Evolutionary conservation across 2,797 vertebrate species (phyloP).

Genomic region (Cetoscarus ocellatus): DNA sequence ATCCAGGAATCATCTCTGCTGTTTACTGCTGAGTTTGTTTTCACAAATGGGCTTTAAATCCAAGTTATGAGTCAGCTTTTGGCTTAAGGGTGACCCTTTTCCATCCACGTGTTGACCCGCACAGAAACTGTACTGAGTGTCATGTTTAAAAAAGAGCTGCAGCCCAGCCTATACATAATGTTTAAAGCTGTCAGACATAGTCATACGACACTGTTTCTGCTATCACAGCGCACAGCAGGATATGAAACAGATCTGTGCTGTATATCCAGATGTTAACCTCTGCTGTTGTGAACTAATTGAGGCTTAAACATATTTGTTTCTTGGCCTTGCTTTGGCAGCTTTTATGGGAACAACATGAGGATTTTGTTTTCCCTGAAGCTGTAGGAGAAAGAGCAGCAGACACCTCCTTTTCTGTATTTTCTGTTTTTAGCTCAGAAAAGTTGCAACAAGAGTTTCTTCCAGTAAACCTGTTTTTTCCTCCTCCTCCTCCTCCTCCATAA

Average conservation of each 20-base stretch:
- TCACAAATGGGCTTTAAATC: slow-evolving; percentile 45
- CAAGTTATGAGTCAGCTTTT: slow-evolving; percentile 44
- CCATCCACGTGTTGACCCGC: slow-evolving; percentile 45
- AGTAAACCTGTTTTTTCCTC: neutral
- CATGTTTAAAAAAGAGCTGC: neutral
- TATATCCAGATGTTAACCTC: slow-evolving; percentile 48
- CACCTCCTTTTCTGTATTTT: slow-evolving; percentile 6
- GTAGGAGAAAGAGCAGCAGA: slow-evolving; percentile 1
- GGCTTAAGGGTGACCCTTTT: slow-evolving; percentile 39
- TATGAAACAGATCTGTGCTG: slow-evolving; percentile 40
- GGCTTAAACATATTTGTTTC: slow-evolving; percentile 36
- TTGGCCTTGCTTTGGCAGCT: slow-evolving; percentile 17
- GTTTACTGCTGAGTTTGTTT: slow-evolving; percentile 39
- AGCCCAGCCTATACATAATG: neutral
- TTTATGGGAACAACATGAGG: slow-evolving; percentile 20
- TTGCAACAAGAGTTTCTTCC: slow-evolving; percentile 3
- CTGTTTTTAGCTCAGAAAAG: slow-evolving; percentile 7
- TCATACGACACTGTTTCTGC: neutral
- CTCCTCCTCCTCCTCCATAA: neutral
- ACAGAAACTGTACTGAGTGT: neutral
- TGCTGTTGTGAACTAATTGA: slow-evolving; percentile 50
- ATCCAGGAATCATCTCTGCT: slow-evolving; percentile 42
- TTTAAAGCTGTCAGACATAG: neutral
- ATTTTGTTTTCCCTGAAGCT: slow-evolving; percentile 2
- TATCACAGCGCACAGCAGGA: slow-evolving; percentile 2